Evolutionary conservation across 2,113 vertebrate genomes (phyloP).

Genomic region (Paralichthys olivaceus): DNA sequence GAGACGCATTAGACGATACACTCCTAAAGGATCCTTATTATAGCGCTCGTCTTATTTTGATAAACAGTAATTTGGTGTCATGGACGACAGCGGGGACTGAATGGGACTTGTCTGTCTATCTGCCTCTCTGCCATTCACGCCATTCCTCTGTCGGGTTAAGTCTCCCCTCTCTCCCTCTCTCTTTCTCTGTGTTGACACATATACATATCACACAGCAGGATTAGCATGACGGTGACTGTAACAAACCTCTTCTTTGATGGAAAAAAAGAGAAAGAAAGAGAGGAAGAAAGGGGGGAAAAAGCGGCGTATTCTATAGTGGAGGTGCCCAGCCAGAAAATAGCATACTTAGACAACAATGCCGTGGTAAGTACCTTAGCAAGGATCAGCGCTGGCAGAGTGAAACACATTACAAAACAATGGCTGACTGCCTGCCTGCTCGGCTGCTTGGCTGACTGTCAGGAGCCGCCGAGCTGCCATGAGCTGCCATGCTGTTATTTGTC

Average conservation of each 20-base stretch:
- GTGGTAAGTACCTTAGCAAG: constrained; percentile 83
- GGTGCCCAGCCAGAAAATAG: constrained; percentile 83
- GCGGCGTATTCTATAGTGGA: constrained; percentile 76
- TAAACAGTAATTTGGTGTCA: constrained; percentile 80
- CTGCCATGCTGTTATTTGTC: constrained; percentile 74
- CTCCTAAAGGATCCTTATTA: constrained; percentile 61
- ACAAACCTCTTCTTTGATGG: constrained; percentile 72
- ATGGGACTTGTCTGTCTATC: constrained; percentile 73
- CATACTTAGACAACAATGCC: constrained; percentile 83
- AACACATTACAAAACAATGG: constrained; percentile 84
- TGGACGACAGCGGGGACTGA: constrained; percentile 68
- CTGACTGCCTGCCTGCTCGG: constrained; percentile 76
- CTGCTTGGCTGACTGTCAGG: constrained; percentile 79
- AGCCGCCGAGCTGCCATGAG: constrained; percentile 73
- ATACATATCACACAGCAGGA: constrained; percentile 80
- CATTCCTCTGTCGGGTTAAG: constrained; percentile 71
- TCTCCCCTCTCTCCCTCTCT: constrained; percentile 61
- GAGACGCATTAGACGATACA: constrained; percentile 50
- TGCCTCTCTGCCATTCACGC: constrained; percentile 63
- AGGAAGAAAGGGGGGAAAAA: constrained; percentile 8
- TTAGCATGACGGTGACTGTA: constrained; percentile 80
- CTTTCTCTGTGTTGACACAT: constrained; percentile 78
- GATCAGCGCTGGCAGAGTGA: constrained; percentile 79
- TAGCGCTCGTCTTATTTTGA: constrained; percentile 70
- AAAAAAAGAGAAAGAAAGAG: constrained; percentile 11